Evolutionary conservation across 2,888 invertebrate genomes (phyloP), one percentile per base, ranked within the genome.

Genomic region (Orgyia antiqua): DNA sequence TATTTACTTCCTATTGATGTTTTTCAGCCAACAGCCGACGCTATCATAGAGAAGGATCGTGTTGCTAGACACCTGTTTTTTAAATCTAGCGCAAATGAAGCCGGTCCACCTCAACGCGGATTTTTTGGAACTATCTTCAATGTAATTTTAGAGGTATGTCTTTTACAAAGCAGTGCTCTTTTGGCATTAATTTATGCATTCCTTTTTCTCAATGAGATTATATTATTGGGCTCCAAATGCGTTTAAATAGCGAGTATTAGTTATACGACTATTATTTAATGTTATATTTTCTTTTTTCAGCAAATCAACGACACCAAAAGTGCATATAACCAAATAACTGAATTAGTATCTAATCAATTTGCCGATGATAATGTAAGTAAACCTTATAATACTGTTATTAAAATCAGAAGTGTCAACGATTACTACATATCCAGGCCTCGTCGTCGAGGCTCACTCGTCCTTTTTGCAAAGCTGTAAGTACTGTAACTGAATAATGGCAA

Each of bases 291-390:
- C 27, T 32, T 34, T 15, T 47, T 42, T 42, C 77, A 87, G 87
- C 86, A 87, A 87, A 68, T 82, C 24, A 87, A 87, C 49, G 87
- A 87, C 39, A 87, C 87, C 2, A 86, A 83, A 60, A 87, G 87
- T 53, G 87, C 87, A 5, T 86, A 83, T 49, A 74, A 39, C 35
- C 87, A 87, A 68, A 66, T 87, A 57, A 70, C 82, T 6, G 78
- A 78, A 25, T 59, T 84, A 43, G 69, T 87, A 12, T 75, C 52
- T 51, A 75, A 58, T 40, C 83, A 84, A 56, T 84, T 87, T 52
- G 44, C 59, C 9, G 77, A 80, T 51, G 75, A 80, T 20, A 73
- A 70, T 37, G 86, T 87, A 67, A 76, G 82, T 82, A 49, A n/a
- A n/a, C n/a, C n/a, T n/a, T n/a, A n/a, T n/a, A n/a, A n/a, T n/a